Conservation (phyloP, 2,797 vertebrate species). For the Amblyopsis hoosieri region DNA sequence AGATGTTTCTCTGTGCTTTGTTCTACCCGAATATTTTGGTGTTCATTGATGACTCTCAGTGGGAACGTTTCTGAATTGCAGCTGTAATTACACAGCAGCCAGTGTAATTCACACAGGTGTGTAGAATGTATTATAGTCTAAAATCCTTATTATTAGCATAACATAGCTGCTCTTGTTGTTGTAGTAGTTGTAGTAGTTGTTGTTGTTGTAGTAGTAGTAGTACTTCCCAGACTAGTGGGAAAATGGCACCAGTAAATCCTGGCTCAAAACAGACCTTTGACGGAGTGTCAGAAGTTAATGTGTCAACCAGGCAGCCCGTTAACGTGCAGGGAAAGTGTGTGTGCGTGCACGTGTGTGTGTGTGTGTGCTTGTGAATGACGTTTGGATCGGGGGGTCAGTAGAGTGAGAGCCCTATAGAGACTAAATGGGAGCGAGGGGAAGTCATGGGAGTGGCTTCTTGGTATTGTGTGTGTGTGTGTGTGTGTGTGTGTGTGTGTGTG, state of each 20-base stretch:
- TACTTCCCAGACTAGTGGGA: too few species aligned
- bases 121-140: too few species aligned
- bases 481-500: slow-evolving; percentile 42
- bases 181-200: too few species aligned
- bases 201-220: not conserved
- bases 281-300: slow-evolving; percentile 62
- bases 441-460: slow-evolving; percentile 69
- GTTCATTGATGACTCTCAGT: not conserved
- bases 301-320: slow-evolving; percentile 61
- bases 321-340: slow-evolving; percentile 39
- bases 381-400: slow-evolving; percentile 22
- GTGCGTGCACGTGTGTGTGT: slow-evolving; percentile 15
- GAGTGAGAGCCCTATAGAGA: slow-evolving; percentile 51
- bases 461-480: slow-evolving; percentile 43
- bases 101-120: not conserved
- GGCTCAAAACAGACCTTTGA: slow-evolving; percentile 39
- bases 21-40: not conserved
- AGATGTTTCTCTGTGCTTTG: too few species aligned
- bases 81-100: not conserved
- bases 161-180: not conserved
- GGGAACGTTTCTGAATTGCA: too few species aligned
- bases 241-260: slow-evolving; percentile 8
- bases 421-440: slow-evolving; percentile 67
- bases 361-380: slow-evolving; percentile 28
- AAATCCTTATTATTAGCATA: too few species aligned